Evolutionary conservation across 35 echinoderm and acorn worm genomes (phyloP), one percentile per base, ranked within the genome.

Genomic region (Lytechinus pictus): DNA sequence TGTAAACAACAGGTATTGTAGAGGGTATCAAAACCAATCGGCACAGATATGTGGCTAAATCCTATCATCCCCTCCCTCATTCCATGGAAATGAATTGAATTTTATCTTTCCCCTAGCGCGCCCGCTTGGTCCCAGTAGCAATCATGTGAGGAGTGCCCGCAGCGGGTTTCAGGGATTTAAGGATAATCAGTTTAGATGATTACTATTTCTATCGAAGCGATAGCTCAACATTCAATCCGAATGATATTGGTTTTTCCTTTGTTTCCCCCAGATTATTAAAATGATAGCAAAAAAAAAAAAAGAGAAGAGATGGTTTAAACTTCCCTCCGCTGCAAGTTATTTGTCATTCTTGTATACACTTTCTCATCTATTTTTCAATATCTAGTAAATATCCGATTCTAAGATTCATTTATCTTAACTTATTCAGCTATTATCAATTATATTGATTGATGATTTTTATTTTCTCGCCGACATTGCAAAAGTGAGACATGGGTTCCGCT

Each of bases 1-100:
- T 90, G 88, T 90, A 90, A 90, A 90, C 88, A 90, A 90, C 88
- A 90, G 88, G 88, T 90, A 90, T 90, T 90, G 88, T 90, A 90
- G 52, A 27, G 52, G 88, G 88, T 24, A 90, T 90, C 29, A 90
- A 90, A 90, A 90, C 88, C 88, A 90, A 28, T 90, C 28, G 88
- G 52, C 27, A 90, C 52, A 44, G 88, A 54, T 44, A 90, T 44
- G n/a, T 44, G 88, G 88, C 29, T 90, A 90, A 90, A 90, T 90
- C 88, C 11, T 54, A 90, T 90, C 66, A 79, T 79, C 66, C 66
- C 66, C 66, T 24, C 66, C 16, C 66, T 24, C 66, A 79, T n/a
- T 79, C 66, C 16, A 24, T 79, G 66, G n/a, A 79, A 79, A 79
- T 79, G 66, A 79, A 79, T 79, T 79, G 66, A 79, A 24, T 79